phyloP scores from a whole-genome alignment of 2,797 vertebrate species.

The Basileuterus tristriatus region DNA sequence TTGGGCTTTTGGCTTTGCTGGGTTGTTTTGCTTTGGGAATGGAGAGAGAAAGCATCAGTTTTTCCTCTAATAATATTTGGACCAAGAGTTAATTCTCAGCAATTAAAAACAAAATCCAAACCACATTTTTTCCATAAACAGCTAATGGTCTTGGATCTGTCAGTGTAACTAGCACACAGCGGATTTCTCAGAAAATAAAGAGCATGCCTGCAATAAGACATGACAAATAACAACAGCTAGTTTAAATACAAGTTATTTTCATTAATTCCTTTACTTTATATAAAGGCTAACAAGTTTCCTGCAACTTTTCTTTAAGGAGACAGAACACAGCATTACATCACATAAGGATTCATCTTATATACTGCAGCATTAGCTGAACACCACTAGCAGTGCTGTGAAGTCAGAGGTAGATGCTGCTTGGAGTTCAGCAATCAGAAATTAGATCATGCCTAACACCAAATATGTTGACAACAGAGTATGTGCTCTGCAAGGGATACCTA shows the following conservation, averaged over 20 bases:
- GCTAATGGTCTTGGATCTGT: not conserved
- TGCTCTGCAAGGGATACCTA: not conserved
- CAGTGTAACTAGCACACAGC: not conserved
- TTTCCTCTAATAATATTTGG: constrained; percentile 18
- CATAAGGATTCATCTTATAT: not conserved
- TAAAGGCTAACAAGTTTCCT: not conserved
- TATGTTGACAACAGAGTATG: too few relatives aligned
- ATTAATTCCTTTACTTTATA: not conserved
- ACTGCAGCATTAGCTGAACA: not conserved
- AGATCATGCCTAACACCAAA: not conserved
- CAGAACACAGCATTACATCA: not conserved
- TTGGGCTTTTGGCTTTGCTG: not conserved
- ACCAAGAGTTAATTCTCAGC: constrained; percentile 8
- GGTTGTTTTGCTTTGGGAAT: constrained; percentile 16
- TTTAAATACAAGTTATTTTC: not conserved
- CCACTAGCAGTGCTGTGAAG: not conserved
- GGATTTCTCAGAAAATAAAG: constrained; percentile 8
- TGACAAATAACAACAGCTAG: not conserved
- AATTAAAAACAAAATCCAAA: constrained; percentile 24
- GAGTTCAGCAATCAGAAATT: not conserved
- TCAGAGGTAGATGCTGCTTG: not conserved
- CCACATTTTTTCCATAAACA: constrained; percentile 23
- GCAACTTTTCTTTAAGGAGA: not conserved
- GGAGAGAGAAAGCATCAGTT: constrained; percentile 9
- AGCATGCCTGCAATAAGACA: not conserved